phyloP scores from a whole-genome alignment of 1,140 invertebrate species.

The Pantala flavescens region DNA sequence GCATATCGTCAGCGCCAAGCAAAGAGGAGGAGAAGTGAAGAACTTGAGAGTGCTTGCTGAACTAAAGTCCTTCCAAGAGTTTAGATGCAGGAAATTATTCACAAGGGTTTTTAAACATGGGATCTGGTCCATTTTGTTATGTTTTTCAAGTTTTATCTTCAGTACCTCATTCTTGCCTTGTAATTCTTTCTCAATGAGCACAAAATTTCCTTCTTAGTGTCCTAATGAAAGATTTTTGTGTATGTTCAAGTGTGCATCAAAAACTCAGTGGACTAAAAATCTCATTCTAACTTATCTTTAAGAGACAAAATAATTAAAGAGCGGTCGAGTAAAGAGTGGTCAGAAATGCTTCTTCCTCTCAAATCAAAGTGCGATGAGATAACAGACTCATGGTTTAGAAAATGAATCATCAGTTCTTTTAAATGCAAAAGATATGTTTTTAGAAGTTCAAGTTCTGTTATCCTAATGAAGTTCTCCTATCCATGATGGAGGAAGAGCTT shows the following conservation, averaged over 20 bases:
- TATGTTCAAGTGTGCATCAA: background rate
- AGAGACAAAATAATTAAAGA: too few species aligned
- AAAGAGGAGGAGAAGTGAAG: slow-evolving; percentile 42
- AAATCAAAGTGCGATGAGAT: too few species aligned
- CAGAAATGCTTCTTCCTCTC: background rate
- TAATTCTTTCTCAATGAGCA: background rate
- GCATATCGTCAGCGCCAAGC: slow-evolving; percentile 82
- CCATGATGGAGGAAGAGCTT: background rate
- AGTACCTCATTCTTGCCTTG: background rate
- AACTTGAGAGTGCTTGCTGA: slow-evolving; percentile 67
- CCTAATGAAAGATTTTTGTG: background rate
- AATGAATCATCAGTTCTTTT: too few species aligned
- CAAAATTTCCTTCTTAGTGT: background rate
- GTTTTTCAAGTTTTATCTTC: background rate
- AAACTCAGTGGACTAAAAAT: background rate
- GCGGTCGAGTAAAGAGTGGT: background rate
- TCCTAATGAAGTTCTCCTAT: too few species aligned
- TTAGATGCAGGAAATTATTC: background rate
- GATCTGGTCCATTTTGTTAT: background rate
- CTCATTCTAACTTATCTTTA: too few species aligned
- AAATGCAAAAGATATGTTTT: too few species aligned
- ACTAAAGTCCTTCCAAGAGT: background rate
- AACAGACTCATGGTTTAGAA: too few species aligned
- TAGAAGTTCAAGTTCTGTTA: too few species aligned
- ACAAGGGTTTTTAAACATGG: background rate